Conservation (phyloP, 2,888 invertebrate genomes). For the Spatulosminthurus flaviceps region DNA sequence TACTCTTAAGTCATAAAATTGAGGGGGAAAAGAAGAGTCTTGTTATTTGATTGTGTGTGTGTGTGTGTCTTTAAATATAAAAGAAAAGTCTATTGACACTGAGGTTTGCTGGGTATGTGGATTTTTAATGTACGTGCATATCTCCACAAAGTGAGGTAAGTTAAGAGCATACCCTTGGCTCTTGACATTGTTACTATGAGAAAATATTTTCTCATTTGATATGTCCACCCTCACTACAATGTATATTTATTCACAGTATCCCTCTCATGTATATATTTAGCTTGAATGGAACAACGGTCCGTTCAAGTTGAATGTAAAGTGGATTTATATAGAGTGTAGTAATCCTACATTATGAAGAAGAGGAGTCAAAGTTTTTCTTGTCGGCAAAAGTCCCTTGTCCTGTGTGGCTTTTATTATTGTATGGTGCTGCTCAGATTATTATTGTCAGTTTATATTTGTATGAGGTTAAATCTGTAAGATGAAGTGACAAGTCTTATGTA, state of each 20-base stretch:
- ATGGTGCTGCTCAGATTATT: background rate
- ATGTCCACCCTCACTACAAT: constrained; percentile 21
- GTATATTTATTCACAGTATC: background rate
- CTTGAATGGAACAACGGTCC: too few species aligned
- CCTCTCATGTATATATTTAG: too few species aligned
- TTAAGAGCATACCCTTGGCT: too few species aligned
- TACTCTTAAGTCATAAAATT: too few species aligned
- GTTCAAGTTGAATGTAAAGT: constrained; percentile 10
- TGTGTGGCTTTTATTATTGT: background rate
- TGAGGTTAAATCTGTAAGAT: background rate
- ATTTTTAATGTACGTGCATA: background rate
- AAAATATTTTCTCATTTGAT: constrained; percentile 26
- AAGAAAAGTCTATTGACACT: background rate
- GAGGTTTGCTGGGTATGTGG: background rate
- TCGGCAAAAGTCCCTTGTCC: background rate
- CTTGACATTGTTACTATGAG: constrained; percentile 29
- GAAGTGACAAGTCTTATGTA: too few species aligned
- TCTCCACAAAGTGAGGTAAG: too few species aligned
- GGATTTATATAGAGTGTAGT: too few species aligned
- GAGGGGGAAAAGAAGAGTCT: background rate
- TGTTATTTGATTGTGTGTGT: too few species aligned
- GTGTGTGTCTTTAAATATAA: too few species aligned
- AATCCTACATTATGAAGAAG: constrained; percentile 27
- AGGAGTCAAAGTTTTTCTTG: constrained; percentile 33
- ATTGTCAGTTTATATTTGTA: background rate